Evolutionary conservation across 1,140 invertebrate genomes (phyloP), one percentile per base, ranked within the genome.

Genomic region (Drosophila kurseongensis): DNA sequence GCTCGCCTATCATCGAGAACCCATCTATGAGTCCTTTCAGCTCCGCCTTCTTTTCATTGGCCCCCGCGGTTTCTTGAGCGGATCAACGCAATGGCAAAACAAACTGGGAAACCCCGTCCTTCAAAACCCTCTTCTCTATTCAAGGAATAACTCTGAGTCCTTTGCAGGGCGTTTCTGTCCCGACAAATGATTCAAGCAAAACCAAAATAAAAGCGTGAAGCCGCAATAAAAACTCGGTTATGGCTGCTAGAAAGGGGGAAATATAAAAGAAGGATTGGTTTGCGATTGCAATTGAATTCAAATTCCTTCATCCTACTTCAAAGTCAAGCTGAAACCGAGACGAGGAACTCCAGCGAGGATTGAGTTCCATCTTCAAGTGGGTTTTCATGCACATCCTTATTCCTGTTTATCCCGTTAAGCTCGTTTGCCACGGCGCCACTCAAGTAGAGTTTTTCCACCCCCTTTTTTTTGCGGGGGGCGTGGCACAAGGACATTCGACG

Each of bases 201-300:
- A 42, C 16, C 42, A 10, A 45, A 41, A 55, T 47, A 41, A 72
- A 55, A 41, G 54, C 40, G 38, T 55, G 63, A 86, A 85, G 57
- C 62, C 73, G 61, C 82, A 79, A 85, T 71, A 75, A 80, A 85
- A 86, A 68, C 61, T 44, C 65, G 45, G 52, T 72, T 84, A 83
- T 66, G 42, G 42, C 14, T 41, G 44, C 16, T 1, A n/a, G 29
- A 42, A 50, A 23, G 23, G 27, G 32, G 32, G 45, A 18, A 65
- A 52, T 36, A 52, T 45, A 52, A 48, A 52, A 55, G 40, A n/a
- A 16, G 58, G 48, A 54, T 60, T 61, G 60, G 68, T 81, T 78
- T 72, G 60, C 82, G 62, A 75, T 75, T 75, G 82, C 69, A 67
- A 86, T 85, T 85, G 82, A 85, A 85, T 85, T 85, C 78, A 85